Evolutionary conservation across 2,797 vertebrate genomes (phyloP).

Genomic region (Passerculus sandwichensis): DNA sequence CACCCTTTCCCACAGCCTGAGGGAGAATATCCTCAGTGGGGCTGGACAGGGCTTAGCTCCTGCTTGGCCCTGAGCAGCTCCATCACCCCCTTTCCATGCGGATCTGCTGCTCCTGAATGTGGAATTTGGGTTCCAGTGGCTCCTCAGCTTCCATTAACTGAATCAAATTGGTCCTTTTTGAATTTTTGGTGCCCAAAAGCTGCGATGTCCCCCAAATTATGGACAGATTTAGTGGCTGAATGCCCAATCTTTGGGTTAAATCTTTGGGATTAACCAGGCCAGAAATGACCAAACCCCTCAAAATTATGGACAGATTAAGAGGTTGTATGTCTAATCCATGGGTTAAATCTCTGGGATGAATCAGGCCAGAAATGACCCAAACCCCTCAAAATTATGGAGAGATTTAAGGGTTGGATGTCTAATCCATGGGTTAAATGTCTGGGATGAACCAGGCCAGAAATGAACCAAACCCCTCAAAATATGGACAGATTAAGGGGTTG

Average conservation of each 20-base stretch:
- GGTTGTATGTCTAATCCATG: neutral
- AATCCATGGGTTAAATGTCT: neutral
- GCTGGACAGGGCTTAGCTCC: neutral
- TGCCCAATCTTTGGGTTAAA: neutral
- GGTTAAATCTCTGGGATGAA: neutral
- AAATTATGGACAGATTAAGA: no score
- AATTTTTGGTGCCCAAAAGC: neutral
- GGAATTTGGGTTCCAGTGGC: neutral
- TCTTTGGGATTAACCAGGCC: neutral
- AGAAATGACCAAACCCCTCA: neutral
- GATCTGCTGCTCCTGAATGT: accelerated
- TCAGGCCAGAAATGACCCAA: neutral
- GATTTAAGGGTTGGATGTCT: neutral
- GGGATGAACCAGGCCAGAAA: neutral
- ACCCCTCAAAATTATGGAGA: no score
- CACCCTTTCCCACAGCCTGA: neutral
- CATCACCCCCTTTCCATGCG: neutral
- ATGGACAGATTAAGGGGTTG: neutral
- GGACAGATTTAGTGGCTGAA: accelerated
- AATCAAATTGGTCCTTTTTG: neutral
- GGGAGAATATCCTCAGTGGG: neutral
- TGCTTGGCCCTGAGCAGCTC: neutral
- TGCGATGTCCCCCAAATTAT: accelerated
- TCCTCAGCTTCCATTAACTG: neutral
- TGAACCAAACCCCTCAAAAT: neutral